Conservation (phyloP, 2,797 vertebrate genomes). For the Australoheros facetus region DNA sequence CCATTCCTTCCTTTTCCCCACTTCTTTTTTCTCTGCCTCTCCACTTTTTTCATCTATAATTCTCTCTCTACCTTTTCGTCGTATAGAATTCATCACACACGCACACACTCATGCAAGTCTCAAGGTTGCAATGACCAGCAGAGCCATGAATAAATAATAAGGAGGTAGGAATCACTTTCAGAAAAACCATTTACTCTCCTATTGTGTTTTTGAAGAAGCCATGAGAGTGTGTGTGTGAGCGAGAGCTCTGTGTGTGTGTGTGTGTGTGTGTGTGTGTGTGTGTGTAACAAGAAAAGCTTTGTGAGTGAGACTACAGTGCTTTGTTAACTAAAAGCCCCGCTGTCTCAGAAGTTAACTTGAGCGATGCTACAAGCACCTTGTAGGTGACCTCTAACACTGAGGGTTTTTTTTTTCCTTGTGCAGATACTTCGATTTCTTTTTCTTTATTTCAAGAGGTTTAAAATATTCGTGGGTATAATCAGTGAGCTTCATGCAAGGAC, state of each 20-base stretch:
- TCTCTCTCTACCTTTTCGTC: conserved; percentile 49
- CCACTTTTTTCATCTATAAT: conserved; percentile 61
- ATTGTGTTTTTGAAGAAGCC: conserved; percentile 80
- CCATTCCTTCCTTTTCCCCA: conserved; percentile 21
- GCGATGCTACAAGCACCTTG: conserved; percentile 52
- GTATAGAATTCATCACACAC: conserved; percentile 62
- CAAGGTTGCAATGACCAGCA: conserved; percentile 85
- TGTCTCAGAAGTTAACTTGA: conserved; percentile 62
- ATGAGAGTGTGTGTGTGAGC: conserved; percentile 37
- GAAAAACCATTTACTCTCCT: conserved; percentile 84
- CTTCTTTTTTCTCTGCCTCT: conserved; percentile 55
- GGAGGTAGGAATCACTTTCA: conserved; percentile 83
- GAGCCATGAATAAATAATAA: conserved; percentile 87
- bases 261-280: neutral
- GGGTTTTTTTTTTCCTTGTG: neutral
- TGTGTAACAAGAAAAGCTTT: conserved; percentile 67
- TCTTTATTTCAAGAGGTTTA: neutral
- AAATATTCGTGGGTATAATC: conserved; percentile 17
- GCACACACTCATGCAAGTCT: conserved; percentile 47
- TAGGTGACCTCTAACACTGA: conserved; percentile 54
- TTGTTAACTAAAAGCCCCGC: conserved; percentile 72
- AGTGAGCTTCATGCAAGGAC: neutral
- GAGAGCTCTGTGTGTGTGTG: conserved; percentile 1
- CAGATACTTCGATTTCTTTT: conserved; percentile 1
- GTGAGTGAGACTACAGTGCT: conserved; percentile 62